These are phyloP conservation scores for Drosophila pandora DNA, from an alignment of 1,140 invertebrate species.

Conservation along the genomic window DNA sequence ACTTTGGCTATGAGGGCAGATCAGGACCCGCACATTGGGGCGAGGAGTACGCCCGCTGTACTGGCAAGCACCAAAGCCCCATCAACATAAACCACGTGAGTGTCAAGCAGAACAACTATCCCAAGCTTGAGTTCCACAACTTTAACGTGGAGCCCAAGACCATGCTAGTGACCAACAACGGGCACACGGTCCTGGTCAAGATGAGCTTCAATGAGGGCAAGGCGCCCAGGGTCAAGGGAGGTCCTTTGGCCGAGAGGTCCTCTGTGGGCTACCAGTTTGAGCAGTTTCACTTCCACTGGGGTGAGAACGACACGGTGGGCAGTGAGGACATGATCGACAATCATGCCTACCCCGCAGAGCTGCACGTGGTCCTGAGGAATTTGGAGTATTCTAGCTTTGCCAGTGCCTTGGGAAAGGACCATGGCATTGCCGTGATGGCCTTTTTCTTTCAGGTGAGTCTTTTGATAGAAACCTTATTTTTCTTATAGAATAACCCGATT, in stretches of 20 bases:
- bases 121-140: conserved; percentile 85
- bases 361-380: conserved; percentile 95
- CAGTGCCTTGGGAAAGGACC: conserved; percentile 87
- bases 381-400: conserved; percentile 87
- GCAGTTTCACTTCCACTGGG: conserved; percentile 92
- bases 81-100: conserved; percentile 90
- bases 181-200: conserved; percentile 89
- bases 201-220: conserved; percentile 84
- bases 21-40: conserved; percentile 89
- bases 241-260: conserved; percentile 85
- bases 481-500: background rate
- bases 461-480: background rate
- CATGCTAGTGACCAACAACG: conserved; percentile 88
- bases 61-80: conserved; percentile 92
- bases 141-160: conserved; percentile 85
- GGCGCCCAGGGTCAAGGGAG: conserved; percentile 86
- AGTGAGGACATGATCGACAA: conserved; percentile 95
- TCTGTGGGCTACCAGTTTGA: conserved; percentile 88
- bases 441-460: conserved; percentile 90
- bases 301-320: conserved; percentile 90
- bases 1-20: conserved; percentile 79
- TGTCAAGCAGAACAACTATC: conserved; percentile 85
- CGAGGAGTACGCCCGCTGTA: conserved; percentile 87
- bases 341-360: conserved; percentile 89
- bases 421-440: conserved; percentile 93